Evolutionary conservation across 2,797 vertebrate species (phyloP).

Genomic region (Mormyrops attenuatus): DNA sequence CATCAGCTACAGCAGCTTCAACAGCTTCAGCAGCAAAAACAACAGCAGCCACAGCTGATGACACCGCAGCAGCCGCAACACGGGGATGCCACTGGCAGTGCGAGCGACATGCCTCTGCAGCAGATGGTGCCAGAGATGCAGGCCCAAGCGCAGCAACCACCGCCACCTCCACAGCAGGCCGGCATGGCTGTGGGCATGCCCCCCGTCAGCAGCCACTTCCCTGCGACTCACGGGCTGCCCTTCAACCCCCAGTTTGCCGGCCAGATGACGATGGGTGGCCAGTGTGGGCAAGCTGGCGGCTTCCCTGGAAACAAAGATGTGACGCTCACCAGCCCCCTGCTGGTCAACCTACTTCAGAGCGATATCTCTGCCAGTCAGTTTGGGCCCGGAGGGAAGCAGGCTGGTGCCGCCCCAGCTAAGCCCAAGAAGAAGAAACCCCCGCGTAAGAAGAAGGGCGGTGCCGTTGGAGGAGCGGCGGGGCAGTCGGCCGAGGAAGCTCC

Average conservation of each 20-base stretch:
- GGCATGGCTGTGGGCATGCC: slow-evolving; percentile 78
- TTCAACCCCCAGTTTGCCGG: slow-evolving; percentile 79
- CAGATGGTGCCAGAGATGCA: slow-evolving; percentile 92
- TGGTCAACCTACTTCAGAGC: slow-evolving; percentile 96
- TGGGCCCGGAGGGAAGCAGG: slow-evolving; percentile 88
- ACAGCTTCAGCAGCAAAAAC: slow-evolving; percentile 67
- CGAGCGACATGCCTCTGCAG: slow-evolving; percentile 70
- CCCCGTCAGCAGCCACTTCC: slow-evolving; percentile 89
- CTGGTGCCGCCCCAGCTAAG: not conserved
- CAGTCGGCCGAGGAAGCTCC: slow-evolving; percentile 74
- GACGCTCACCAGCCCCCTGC: slow-evolving; percentile 90
- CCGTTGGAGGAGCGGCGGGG: slow-evolving; percentile 60
- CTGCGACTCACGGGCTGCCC: slow-evolving; percentile 77
- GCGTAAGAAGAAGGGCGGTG: slow-evolving; percentile 85
- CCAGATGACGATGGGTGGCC: slow-evolving; percentile 74
- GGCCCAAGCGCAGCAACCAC: slow-evolving; percentile 54
- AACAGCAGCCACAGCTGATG: slow-evolving; percentile 52
- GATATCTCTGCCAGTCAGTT: slow-evolving; percentile 98
- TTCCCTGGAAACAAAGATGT: slow-evolving; percentile 96
- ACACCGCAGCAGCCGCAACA: slow-evolving; percentile 57
- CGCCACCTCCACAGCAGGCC: slow-evolving; percentile 49
- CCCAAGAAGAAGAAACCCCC: slow-evolving; percentile 67
- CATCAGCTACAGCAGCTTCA: slow-evolving; percentile 51
- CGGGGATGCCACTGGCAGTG: slow-evolving; percentile 64
- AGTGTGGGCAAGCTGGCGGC: slow-evolving; percentile 79